These are phyloP conservation scores for Hemicentrotus pulcherrimus DNA, from an alignment of 35 echinoderm and acorn worm genomes.

Conservation along the genomic window DNA sequence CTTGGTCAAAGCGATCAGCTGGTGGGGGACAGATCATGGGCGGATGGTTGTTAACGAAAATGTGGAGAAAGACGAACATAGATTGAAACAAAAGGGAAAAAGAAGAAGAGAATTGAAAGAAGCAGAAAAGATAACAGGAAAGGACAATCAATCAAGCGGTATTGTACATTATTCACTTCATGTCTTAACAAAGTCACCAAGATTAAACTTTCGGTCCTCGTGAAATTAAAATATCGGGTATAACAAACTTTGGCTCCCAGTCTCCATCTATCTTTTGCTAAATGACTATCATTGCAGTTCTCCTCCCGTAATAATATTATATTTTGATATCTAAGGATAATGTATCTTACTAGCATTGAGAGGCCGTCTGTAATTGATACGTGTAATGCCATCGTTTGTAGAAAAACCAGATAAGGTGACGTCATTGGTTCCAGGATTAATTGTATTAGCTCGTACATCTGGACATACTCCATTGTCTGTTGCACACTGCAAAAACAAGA, in stretches of 20 bases:
- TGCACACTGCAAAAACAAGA: constrained; percentile 38
- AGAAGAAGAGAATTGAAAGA: neutral
- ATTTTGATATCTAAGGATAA: no score
- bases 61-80: neutral
- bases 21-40: neutral
- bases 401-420: neutral
- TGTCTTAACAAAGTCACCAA: no score
- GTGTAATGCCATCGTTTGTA: constrained; percentile 27
- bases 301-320: no score
- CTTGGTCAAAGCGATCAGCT: constrained; percentile 23
- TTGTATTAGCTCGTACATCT: neutral
- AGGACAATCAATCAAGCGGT: neutral
- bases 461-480: constrained; percentile 51
- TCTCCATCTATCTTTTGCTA: no score
- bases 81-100: no score
- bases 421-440: constrained; percentile 38
- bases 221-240: no score
- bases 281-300: no score
- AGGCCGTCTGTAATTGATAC: constrained; percentile 50
- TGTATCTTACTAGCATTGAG: constrained; percentile 22
- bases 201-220: no score
- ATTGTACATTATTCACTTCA: no score
- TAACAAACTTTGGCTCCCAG: no score
- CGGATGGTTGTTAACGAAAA: neutral
- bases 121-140: neutral